phyloP scores from a whole-genome alignment of 2,113 vertebrate genomes.

The Channa argus region DNA sequence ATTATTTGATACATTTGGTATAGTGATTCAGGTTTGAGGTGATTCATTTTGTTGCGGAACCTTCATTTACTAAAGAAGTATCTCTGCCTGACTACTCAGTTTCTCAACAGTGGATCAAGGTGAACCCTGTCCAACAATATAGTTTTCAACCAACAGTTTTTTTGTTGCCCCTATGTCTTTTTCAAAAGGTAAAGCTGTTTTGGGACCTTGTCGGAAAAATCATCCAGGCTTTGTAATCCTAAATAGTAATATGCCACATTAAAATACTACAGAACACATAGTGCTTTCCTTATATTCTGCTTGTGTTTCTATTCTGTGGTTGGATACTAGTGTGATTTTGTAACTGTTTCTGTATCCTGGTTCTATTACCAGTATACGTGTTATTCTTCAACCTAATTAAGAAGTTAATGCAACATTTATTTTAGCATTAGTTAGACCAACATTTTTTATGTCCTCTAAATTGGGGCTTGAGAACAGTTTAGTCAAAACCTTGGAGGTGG shows the following conservation, averaged over 20 bases:
- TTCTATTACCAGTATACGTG: background rate
- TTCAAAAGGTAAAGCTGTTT: conserved; percentile 23
- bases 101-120: conserved; percentile 5
- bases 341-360: background rate
- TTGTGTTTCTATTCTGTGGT: background rate
- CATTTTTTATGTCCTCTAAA: conserved; percentile 19
- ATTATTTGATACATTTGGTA: conserved; percentile 7
- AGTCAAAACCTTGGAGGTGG: conserved; percentile 55
- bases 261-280: background rate
- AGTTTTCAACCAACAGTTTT: conserved; percentile 27
- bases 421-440: conserved; percentile 14
- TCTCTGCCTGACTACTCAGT: background rate
- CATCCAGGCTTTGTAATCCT: background rate
- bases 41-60: conserved; percentile 13
- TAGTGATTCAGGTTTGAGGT: background rate
- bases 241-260: background rate
- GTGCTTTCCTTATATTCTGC: background rate
- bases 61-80: conserved; percentile 4
- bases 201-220: conserved; percentile 6
- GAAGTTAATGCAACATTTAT: conserved; percentile 13
- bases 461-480: conserved; percentile 14
- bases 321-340: background rate
- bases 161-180: conserved; percentile 2
- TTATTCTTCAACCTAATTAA: conserved; percentile 19
- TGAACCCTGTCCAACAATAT: conserved; percentile 21